Evolutionary conservation across 2,888 invertebrate species (phyloP).

Genomic region (Heliconius ismenius): DNA sequence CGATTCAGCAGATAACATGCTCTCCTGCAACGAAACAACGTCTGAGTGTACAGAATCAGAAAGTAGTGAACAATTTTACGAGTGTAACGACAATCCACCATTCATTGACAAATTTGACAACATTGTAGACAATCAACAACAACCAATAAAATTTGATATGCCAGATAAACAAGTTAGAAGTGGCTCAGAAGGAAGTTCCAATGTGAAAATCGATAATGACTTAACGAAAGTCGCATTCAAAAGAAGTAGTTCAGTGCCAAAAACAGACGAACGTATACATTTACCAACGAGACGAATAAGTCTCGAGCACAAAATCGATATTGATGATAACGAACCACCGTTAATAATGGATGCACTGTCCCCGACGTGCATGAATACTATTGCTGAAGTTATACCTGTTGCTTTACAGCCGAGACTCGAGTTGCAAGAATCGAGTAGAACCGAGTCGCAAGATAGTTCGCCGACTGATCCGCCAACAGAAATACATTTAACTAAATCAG

Average conservation of each 20-base stretch:
- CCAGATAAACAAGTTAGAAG: conserved; percentile 61
- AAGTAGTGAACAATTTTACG: conserved; percentile 78
- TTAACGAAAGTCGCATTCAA: conserved; percentile 72
- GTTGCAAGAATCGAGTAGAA: conserved; percentile 59
- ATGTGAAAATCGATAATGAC: conserved; percentile 68
- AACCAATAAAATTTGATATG: conserved; percentile 62
- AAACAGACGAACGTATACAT: conserved; percentile 65
- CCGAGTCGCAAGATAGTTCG: conserved; percentile 61
- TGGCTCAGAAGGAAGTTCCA: conserved; percentile 50
- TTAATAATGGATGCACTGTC: conserved; percentile 75
- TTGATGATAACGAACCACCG: conserved; percentile 78
- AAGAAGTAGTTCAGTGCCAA: conserved; percentile 73
- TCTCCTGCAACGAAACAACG: conserved; percentile 77
- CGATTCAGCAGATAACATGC: conserved; percentile 77
- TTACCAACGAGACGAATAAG: conserved; percentile 70
- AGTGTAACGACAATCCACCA: conserved; percentile 70
- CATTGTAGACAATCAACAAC: conserved; percentile 58
- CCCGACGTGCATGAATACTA: conserved; percentile 74
- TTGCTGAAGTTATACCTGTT: conserved; percentile 74
- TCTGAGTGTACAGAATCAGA: conserved; percentile 80
- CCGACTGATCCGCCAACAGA: conserved; percentile 70
- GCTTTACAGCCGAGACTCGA: conserved; percentile 69
- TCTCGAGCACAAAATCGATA: conserved; percentile 77
- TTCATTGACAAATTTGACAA: conserved; percentile 66
- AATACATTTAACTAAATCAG: conserved; percentile 70